Base-by-base conservation (phyloP, 2,888 invertebrate species). In the Trachelus troglodyta region DNA sequence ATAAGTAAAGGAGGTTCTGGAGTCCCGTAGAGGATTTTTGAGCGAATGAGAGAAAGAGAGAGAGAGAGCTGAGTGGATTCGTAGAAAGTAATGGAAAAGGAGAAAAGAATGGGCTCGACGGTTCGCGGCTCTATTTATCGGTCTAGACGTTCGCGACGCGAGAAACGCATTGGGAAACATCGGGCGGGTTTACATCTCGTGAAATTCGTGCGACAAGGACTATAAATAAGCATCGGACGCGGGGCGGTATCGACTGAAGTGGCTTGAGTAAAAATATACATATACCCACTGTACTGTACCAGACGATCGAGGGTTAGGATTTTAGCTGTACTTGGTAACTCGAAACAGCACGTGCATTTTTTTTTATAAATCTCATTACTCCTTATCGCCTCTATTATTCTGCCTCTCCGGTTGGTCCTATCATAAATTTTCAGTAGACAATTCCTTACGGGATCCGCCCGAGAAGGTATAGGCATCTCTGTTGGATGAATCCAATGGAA, bases 221-320 rank as follows among this genome's bases (percentile, higher is more conserved):
- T 87, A 87, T 87, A 85, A 87, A 86, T 87, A 86, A 85, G 81
- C 80, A 82, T 83, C 81, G 81, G 81, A 74, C 80, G 79, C 75
- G 69, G 40, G 35, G 33, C 35, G 40, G 56, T 34, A 69, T 81
- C 83, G 84, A 79, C 82, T 80, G 80, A 80, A 82, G 80, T 82
- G 79, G 73, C 76, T 76, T 74, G 79, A 77, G 81, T 82, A 83
- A 85, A 84, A 85, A 85, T 84, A 85, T 78, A 80, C 80, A 34
- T 34, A 56, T 23, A 56, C 56, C 56, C 56, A 56, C 23, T 23
- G 15, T 23, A 23, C 15, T 23, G 9, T 9, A 56, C 23, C 23
- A 15, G 56, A 56, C 9, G 9, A 2, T 23, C 2, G 23, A 56
- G 56, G 56, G 2, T 23, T 56, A 23, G 56, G 23, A 23, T 2